Conservation (phyloP, 2,888 invertebrate genomes). For the Oligia strigilis region DNA sequence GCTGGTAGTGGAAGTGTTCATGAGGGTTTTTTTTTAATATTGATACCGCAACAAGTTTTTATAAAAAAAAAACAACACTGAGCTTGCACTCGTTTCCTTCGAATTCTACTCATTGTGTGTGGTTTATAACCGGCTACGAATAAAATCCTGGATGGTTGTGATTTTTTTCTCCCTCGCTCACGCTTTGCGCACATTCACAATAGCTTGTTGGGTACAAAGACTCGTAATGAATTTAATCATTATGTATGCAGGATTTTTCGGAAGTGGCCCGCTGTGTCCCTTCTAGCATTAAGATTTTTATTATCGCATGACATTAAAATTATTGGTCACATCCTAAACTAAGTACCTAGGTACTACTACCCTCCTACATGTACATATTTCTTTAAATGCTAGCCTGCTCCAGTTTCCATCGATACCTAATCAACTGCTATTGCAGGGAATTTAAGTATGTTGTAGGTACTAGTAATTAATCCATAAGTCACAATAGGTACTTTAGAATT, state of each 20-base stretch:
- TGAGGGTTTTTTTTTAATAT: not conserved
- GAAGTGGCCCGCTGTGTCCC: constrained; percentile 68
- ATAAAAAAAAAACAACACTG: constrained; percentile 11
- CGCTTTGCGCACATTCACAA: constrained; percentile 73
- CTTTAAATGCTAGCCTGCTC: not conserved
- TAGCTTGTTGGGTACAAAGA: constrained; percentile 69
- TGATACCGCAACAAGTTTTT: not conserved
- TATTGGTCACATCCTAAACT: constrained; percentile 3
- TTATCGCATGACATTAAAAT: constrained; percentile 35
- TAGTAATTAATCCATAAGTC: not conserved
- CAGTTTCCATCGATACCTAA: not conserved
- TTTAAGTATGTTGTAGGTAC: not conserved
- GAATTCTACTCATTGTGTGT: constrained; percentile 45
- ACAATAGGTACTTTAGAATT: not conserved
- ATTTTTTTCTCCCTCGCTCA: constrained; percentile 66
- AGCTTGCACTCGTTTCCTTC: constrained; percentile 26
- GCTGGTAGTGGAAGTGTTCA: not conserved
- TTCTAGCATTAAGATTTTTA: constrained; percentile 66
- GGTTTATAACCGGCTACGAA: constrained; percentile 39
- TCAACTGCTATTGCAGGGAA: not conserved
- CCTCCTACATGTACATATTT: not conserved
- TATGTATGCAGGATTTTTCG: constrained; percentile 73
- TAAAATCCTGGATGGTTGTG: constrained; percentile 49
- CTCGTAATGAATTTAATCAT: constrained; percentile 75
- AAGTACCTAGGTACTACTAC: not conserved